Base-by-base conservation (phyloP, 2,797 vertebrate genomes). In the Sarcoramphus papa region DNA sequence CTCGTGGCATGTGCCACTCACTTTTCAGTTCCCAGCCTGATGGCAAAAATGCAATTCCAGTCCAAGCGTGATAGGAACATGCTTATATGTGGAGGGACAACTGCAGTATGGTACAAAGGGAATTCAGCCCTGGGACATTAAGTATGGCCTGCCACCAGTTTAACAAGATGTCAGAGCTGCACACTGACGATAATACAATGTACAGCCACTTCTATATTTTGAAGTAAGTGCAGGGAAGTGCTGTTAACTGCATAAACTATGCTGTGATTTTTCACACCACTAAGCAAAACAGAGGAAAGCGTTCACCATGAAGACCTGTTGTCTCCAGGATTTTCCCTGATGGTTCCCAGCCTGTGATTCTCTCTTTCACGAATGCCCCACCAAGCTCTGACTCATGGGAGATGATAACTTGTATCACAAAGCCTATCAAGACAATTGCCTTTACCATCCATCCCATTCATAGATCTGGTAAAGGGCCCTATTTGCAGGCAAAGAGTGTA, bases 31-130 rank as follows among this genome's bases (percentile, higher is more conserved):
- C 92, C 93, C 93, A 93, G 56, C 68, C 87, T 27, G 50, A 70
- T 13, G 79, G 91, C 87, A 95, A 95, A 97, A 96, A 92, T 14
- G 54, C 57, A 88, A 88, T 22, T 89, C 63, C 82, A 59, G 19
- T 64, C 85, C 90, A 76, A 94, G 64, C 10, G 2, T 30, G 56
- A 88, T 31, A 57, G 79, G 23, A 57, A 53, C 30, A 17, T 1
- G 30, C 43, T 63, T 18, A 2, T 62, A n/a, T 31, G 81, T 12
- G 79, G 75, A 73, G 43, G 90, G 85, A 76, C 64, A 89, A 95
- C 18, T 51, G 82, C 91, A 83, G 77, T 7, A n/a, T 6, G 69
- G 67, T 3, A 75, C 56, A 57, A 41, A 80, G 45, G 37, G 67
- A 93, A 72, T 72, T 80, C 84, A 72, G 86, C 92, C 80, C 73